Evolutionary conservation across 1,140 invertebrate genomes (phyloP), one percentile per base, ranked within the genome.

Genomic region (Danaus melanippus): DNA sequence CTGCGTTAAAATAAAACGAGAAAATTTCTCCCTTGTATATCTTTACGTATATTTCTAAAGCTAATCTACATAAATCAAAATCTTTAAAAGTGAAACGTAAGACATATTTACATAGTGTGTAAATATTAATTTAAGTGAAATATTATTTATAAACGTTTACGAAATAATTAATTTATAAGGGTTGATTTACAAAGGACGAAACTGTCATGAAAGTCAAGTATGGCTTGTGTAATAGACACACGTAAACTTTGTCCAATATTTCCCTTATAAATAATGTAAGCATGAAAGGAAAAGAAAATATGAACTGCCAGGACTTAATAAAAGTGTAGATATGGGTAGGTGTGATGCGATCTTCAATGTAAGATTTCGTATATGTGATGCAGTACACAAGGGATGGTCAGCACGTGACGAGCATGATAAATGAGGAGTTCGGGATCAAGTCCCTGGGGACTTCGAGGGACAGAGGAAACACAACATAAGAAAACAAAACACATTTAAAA

Each of bases 371-470:
- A 77, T 80, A 76, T 69, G 66, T 70, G 64, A 60, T 67, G 66
- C 70, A 72, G 72, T 79, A 74, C 67, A 72, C 82, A 79, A 78
- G 77, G 76, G 77, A 85, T 82, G 80, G 79, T 76, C 79, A 83
- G 72, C 74, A 74, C 82, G 79, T 84, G 82, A 82, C 79, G 78
- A 76, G 79, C 68, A 79, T 84, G 75, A 80, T 82, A 77, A 79
- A 83, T 83, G 76, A 74, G 68, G 69, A 76, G 66, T 76, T 73
- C 71, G 72, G 75, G 79, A 78, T 80, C 79, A 82, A 64, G 72
- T 78, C 82, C 76, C 79, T 47, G 52, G 79, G 75, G 79, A 79
- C 70, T 79, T 69, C 70, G 66, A 71, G 56, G 56, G 64, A 71
- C 68, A 58, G 52, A 72, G 73, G 68, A 71, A 80, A 75, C 62